Conservation (phyloP, 2,113 vertebrate genomes). For the Microcebus jonahi region DNA sequence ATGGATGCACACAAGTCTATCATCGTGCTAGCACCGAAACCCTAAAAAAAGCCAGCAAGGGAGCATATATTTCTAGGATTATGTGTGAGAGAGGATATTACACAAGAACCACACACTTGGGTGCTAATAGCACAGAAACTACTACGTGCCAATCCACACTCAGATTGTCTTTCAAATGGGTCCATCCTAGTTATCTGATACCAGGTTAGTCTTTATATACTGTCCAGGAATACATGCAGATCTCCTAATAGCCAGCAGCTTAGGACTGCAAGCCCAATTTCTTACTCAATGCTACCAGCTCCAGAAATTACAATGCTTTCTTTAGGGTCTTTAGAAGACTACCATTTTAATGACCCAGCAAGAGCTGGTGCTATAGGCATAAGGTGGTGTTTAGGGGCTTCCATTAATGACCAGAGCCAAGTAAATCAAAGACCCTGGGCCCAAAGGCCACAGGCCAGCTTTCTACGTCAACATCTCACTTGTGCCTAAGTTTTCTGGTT, state of each 20-base stretch:
- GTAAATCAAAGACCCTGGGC: slow-evolving; percentile 56
- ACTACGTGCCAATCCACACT: slow-evolving; percentile 50
- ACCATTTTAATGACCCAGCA: neutral
- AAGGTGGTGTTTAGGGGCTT: slow-evolving; percentile 46
- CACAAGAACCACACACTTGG: slow-evolving; percentile 31
- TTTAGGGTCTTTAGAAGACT: slow-evolving; percentile 50
- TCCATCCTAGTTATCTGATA: slow-evolving; percentile 40
- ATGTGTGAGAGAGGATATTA: slow-evolving; percentile 34
- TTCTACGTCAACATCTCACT: slow-evolving; percentile 52
- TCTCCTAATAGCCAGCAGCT: slow-evolving; percentile 40
- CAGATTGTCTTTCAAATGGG: slow-evolving; percentile 57
- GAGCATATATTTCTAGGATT: slow-evolving; percentile 59
- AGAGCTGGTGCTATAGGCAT: slow-evolving; percentile 26
- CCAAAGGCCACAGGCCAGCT: slow-evolving; percentile 42
- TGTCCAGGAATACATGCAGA: slow-evolving; percentile 59
- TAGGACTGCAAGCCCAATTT: slow-evolving; percentile 34
- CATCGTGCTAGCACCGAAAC: slow-evolving; percentile 52
- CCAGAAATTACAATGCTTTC: slow-evolving; percentile 49
- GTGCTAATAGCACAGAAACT: slow-evolving; percentile 58
- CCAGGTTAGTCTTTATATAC: slow-evolving; percentile 41
- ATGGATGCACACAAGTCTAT: slow-evolving; percentile 75
- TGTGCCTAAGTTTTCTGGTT: slow-evolving; percentile 40
- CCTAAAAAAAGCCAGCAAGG: slow-evolving; percentile 63
- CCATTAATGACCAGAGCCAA: slow-evolving; percentile 61
- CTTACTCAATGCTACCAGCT: slow-evolving; percentile 60